These are phyloP conservation scores for Menidia beryllina DNA, from an alignment of 2,113 vertebrate species.

Conservation along the genomic window DNA sequence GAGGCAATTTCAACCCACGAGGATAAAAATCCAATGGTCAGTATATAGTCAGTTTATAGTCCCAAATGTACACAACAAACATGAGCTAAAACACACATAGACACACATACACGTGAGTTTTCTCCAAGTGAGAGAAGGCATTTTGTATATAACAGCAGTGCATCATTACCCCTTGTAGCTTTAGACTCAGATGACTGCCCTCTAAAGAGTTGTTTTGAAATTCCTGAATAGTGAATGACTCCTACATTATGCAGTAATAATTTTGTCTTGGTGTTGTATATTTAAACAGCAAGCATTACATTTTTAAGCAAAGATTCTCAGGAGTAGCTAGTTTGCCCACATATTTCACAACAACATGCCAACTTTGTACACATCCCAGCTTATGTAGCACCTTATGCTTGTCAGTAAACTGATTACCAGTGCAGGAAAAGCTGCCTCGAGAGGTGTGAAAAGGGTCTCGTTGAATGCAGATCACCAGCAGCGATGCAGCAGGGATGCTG, in stretches of 20 bases:
- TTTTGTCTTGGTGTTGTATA: conserved; percentile 41
- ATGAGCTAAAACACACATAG: neutral
- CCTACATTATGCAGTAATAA: conserved; percentile 33
- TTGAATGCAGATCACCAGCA: conserved; percentile 42
- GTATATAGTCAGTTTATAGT: neutral
- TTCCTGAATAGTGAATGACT: conserved; percentile 29
- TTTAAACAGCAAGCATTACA: conserved; percentile 30
- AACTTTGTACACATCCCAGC: conserved; percentile 42
- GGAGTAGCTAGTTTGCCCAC: conserved; percentile 23
- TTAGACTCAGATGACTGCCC: conserved; percentile 32
- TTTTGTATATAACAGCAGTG: conserved; percentile 39
- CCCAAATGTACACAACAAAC: neutral
- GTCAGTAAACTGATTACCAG: conserved; percentile 52
- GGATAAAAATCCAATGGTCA: neutral
- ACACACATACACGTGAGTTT: conserved; percentile 24
- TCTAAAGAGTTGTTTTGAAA: conserved; percentile 41
- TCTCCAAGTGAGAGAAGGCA: conserved; percentile 23
- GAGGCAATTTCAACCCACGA: neutral
- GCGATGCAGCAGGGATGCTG: conserved; percentile 23
- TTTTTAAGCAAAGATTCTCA: conserved; percentile 32
- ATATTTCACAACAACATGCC: conserved; percentile 50
- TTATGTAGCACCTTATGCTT: conserved; percentile 52
- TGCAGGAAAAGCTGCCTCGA: conserved; percentile 37
- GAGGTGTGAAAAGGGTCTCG: conserved; percentile 16
- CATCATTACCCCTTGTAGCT: conserved; percentile 42